Percentiles rank a stretch among this genome's conserved stretches.
These are phyloP conservation scores for Zootoca vivipara DNA, from an alignment of 2,113 vertebrate genomes.

Conservation along the genomic window DNA sequence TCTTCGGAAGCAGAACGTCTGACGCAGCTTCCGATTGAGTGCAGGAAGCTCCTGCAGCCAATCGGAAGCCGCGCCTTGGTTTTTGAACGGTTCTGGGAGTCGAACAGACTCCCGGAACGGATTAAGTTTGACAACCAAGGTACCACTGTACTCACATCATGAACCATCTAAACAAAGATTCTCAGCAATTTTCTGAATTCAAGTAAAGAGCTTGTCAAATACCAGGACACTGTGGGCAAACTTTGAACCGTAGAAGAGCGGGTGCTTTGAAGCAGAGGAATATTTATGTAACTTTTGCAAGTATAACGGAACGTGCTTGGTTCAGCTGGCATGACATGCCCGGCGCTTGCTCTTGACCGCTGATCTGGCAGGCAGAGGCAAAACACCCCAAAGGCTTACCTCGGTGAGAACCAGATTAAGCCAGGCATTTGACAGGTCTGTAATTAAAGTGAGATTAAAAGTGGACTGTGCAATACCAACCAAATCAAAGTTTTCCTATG, in stretches of 20 bases:
- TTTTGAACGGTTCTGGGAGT: no score
- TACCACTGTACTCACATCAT: no score
- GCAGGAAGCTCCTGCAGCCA: no score
- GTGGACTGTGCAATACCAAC: background rate
- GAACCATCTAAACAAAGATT: background rate
- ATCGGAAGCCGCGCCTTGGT: no score
- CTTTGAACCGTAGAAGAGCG: background rate
- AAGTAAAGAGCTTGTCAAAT: background rate
- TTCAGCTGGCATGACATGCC: background rate
- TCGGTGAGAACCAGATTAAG: background rate
- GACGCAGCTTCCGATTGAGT: no score
- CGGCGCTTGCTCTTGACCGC: background rate
- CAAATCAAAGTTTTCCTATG: background rate
- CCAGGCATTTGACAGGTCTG: background rate
- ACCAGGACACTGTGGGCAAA: background rate
- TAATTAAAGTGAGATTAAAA: conserved; percentile 21
- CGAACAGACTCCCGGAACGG: no score
- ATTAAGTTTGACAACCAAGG: no score
- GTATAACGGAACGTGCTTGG: background rate
- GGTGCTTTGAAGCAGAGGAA: background rate
- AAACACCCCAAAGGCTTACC: background rate
- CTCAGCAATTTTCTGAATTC: background rate
- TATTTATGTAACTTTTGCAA: background rate
- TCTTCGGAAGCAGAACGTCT: no score
- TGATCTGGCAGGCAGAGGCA: background rate